Base-by-base conservation (phyloP, 2,888 invertebrate genomes). In the Polylopha cassiicola region DNA sequence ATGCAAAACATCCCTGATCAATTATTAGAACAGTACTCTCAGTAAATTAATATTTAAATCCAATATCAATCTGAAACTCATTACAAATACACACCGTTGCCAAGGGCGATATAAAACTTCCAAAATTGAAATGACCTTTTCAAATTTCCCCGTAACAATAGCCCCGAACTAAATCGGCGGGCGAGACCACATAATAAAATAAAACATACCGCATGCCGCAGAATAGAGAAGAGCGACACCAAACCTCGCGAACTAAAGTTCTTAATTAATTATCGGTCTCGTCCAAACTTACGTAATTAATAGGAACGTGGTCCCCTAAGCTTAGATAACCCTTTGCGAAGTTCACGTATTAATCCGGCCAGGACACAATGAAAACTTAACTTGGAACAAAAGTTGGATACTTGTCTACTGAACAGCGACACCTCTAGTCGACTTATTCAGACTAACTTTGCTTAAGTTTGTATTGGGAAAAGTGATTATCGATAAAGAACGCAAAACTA, bases 261-360 rank as follows among this genome's bases (percentile, higher is more conserved):
- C 62, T 61, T 74, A 75, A 79, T 78, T 77, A 78, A 79, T 77
- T 77, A 77, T 75, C 69, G 75, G 72, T 65, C 66, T 56, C 45
- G 51, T 51, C 44, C 50, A 51, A 80, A 82, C 67, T 80, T 72
- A 55, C 58, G 69, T 78, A 81, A 81, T 80, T 79, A 80, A 77
- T 80, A 79, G 75, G 70, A 76, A 73, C 73, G 72, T 65, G 71
- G 73, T 73, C 63, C 67, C 70, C 63, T 46, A 73, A 77, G 77
- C 76, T 78, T 73, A 73, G 76, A 72, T 73, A 76, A 79, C 73
- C 78, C 77, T 78, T 75, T 71, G 61, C 48, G 55, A 75, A 78
- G 66, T 78, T 79, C 72, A 73, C 66, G 73, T 74, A 81, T 79
- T 80, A 79, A 79, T 77, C 72, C 72, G 59, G 46, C 44, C 55